phyloP scores from a whole-genome alignment of 2,888 invertebrate species.

The Dicranocentrus wangi region DNA sequence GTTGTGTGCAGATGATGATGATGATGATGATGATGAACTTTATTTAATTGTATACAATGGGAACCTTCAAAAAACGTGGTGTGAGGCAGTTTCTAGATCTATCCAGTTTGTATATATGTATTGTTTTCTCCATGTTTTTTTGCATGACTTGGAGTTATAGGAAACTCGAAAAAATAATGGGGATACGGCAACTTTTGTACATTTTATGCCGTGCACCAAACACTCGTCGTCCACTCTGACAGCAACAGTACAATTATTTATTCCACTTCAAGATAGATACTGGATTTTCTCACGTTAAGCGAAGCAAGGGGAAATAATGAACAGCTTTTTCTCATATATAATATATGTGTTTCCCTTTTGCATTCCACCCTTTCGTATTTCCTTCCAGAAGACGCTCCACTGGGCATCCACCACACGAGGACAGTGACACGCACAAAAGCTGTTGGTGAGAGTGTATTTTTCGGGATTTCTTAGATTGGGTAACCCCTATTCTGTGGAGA shows the following conservation, averaged over 20 bases:
- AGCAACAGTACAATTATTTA: constrained; percentile 22
- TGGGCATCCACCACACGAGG: constrained; percentile 38
- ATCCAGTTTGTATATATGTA: background rate
- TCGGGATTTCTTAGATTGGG: background rate
- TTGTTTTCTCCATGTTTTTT: background rate
- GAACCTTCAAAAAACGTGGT: constrained; percentile 49
- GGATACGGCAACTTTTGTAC: too few relatives aligned
- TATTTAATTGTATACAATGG: constrained; percentile 54
- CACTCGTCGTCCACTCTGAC: background rate
- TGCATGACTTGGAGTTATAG: background rate
- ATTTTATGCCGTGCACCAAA: background rate
- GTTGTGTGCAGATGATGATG: constrained; percentile 14
- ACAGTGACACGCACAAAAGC: constrained; percentile 56
- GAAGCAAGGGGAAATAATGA: constrained; percentile 35
- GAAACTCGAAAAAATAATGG: background rate
- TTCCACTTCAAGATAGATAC: constrained; percentile 17
- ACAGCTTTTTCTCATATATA: constrained; percentile 39
- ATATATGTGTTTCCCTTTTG: constrained; percentile 2
- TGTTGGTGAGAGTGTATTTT: background rate
- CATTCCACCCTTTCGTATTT: constrained; percentile 6
- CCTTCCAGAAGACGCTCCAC: constrained; percentile 34
- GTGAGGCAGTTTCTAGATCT: constrained; percentile 13
- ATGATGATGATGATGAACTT: constrained; percentile 40
- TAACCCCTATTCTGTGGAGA: background rate
- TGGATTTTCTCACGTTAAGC: constrained; percentile 43